Conservation (phyloP, 1,140 invertebrate genomes). For the Bombus waltoni region DNA sequence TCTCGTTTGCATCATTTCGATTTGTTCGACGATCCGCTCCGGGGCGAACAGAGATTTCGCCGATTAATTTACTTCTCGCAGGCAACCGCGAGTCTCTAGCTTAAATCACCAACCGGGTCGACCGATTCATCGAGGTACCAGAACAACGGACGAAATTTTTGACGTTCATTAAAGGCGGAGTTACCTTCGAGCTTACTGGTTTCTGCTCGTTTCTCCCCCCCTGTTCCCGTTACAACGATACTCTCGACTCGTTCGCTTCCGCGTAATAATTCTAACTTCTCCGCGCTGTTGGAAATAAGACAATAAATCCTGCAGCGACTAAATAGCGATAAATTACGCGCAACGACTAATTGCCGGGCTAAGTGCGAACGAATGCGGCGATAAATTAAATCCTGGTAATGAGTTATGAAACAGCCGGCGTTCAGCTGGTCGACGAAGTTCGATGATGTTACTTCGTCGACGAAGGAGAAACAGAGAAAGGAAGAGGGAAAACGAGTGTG, state of each 20-base stretch:
- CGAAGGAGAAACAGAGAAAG: no score
- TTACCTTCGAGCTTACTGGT: not conserved
- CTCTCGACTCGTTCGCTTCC: not conserved
- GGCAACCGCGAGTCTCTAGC: not conserved
- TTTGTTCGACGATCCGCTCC: not conserved
- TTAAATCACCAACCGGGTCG: not conserved
- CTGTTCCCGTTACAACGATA: no score
- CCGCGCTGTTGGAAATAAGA: constrained; percentile 24
- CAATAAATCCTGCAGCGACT: constrained; percentile 48
- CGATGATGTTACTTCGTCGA: not conserved
- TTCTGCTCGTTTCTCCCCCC: not conserved
- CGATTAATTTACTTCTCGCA: constrained; percentile 20
- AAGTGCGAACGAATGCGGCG: constrained; percentile 56
- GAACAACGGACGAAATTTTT: constrained; percentile 9
- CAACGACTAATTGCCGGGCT: constrained; percentile 48
- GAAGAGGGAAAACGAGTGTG: not conserved
- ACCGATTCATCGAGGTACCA: constrained; percentile 1
- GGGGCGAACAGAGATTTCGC: not conserved
- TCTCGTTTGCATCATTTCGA: not conserved
- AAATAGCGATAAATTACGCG: constrained; percentile 50
- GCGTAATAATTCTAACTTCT: constrained; percentile 29
- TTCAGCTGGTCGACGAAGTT: constrained; percentile 12
- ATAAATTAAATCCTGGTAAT: constrained; percentile 55
- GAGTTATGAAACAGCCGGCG: constrained; percentile 49
- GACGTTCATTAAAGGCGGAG: constrained; percentile 30